phyloP scores from a whole-genome alignment of 2,113 vertebrate genomes.

The Hippocampus mohnikei region DNA sequence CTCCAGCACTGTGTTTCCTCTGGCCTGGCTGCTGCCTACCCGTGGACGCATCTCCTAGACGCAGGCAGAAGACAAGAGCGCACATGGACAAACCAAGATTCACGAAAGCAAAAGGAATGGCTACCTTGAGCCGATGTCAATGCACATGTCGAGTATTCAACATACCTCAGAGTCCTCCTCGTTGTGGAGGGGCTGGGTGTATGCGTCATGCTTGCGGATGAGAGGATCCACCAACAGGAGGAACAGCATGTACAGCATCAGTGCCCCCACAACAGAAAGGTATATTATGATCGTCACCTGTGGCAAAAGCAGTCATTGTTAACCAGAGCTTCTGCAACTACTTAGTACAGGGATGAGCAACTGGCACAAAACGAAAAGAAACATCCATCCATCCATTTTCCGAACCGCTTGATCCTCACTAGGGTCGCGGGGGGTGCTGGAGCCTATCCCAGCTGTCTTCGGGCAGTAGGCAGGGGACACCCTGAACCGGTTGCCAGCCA shows the following conservation, averaged over 20 bases:
- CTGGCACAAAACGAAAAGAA: too few relatives aligned
- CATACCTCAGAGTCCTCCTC: conserved; percentile 88
- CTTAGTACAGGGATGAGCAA: too few relatives aligned
- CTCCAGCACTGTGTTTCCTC: conserved; percentile 88
- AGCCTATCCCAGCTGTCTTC: too few relatives aligned
- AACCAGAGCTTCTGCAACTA: background rate
- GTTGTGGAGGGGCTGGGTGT: conserved; percentile 85
- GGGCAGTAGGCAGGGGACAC: too few relatives aligned
- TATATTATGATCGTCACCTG: conserved; percentile 94
- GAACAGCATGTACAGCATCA: conserved; percentile 94
- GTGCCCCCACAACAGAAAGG: conserved; percentile 86
- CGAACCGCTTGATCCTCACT: too few relatives aligned
- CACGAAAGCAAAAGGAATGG: background rate
- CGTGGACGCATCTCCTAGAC: conserved; percentile 79
- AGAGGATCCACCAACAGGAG: conserved; percentile 92
- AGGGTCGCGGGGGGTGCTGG: too few relatives aligned
- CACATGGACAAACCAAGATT: background rate
- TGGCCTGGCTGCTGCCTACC: conserved; percentile 38
- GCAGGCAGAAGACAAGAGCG: conserved; percentile 1
- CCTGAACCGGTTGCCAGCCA: too few relatives aligned
- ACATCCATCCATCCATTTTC: too few relatives aligned
- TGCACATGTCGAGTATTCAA: background rate
- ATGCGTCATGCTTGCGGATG: conserved; percentile 86
- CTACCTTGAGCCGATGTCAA: background rate
- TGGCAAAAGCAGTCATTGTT: background rate